Conservation (phyloP, 2,888 invertebrate species). For the Zele albiditarsus region DNA sequence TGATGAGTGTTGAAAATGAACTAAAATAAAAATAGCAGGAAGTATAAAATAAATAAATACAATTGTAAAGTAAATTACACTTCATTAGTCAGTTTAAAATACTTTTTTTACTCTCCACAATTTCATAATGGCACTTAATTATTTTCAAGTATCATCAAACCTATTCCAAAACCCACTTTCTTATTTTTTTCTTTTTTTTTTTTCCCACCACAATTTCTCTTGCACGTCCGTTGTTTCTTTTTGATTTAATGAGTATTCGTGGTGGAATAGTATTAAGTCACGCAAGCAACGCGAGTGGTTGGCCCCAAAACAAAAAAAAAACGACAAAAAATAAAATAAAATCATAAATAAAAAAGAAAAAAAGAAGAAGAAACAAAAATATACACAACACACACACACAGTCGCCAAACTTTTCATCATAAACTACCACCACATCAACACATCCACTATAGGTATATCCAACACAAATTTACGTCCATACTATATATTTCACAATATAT, state of each 20-base stretch:
- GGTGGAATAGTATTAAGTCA: slow-evolving; percentile 4
- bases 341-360: background rate
- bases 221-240: background rate
- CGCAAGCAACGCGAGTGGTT: slow-evolving; percentile 13
- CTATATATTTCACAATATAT: slow-evolving; percentile 48
- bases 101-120: background rate
- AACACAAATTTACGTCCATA: slow-evolving; percentile 62
- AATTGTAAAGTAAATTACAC: background rate
- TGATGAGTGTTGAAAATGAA: background rate
- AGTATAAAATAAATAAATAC: background rate
- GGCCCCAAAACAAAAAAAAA: background rate
- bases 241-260: slow-evolving; percentile 25
- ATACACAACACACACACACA: background rate
- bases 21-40: background rate
- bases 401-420: slow-evolving; percentile 52
- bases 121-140: background rate
- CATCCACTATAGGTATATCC: slow-evolving; percentile 22
- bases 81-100: background rate
- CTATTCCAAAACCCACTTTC: slow-evolving; percentile 4
- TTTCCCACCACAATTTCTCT: background rate
- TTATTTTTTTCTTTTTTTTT: slow-evolving; percentile 11
- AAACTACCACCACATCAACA: slow-evolving; percentile 60
- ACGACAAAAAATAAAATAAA: background rate
- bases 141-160: slow-evolving; percentile 7
- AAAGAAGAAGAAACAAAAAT: background rate